Percentiles rank a stretch among this genome's conserved stretches.
Evolutionary conservation across 2,797 vertebrate species (phyloP).

Genomic region (Gallinago nigripennis): DNA sequence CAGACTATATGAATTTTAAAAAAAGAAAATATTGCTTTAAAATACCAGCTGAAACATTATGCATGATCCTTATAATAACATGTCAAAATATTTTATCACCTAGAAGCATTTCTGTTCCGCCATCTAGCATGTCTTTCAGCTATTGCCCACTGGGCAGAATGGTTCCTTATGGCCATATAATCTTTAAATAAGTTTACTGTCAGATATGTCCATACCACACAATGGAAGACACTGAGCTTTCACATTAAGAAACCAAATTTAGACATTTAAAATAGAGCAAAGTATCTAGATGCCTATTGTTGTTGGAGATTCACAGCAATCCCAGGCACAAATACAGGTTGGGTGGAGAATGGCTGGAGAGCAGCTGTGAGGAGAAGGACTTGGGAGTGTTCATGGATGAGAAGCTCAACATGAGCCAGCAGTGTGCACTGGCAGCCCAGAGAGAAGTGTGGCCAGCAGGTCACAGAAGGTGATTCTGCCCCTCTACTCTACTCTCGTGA

Average conservation of each 20-base stretch:
- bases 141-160: not conserved
- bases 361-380: too few relatives aligned
- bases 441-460: too few relatives aligned
- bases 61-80: not conserved
- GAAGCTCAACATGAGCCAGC: too few relatives aligned
- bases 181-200: not conserved
- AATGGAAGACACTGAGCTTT: not conserved
- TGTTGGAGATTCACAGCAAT: not conserved
- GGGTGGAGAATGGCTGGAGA: too few relatives aligned
- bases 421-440: too few relatives aligned
- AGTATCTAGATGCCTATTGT: not conserved
- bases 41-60: not conserved
- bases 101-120: not conserved
- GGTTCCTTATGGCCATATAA: not conserved
- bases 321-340: too few relatives aligned
- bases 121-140: not conserved
- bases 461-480: too few relatives aligned
- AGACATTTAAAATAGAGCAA: not conserved
- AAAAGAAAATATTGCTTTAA: not conserved
- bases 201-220: not conserved
- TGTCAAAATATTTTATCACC: not conserved
- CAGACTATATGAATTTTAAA: not conserved
- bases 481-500: too few relatives aligned
- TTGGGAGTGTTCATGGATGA: too few relatives aligned
- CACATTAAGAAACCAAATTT: not conserved